Evolutionary conservation across 2,797 vertebrate genomes (phyloP), one percentile per base, ranked within the genome.

Genomic region (Enteromius thamalakanensis): DNA sequence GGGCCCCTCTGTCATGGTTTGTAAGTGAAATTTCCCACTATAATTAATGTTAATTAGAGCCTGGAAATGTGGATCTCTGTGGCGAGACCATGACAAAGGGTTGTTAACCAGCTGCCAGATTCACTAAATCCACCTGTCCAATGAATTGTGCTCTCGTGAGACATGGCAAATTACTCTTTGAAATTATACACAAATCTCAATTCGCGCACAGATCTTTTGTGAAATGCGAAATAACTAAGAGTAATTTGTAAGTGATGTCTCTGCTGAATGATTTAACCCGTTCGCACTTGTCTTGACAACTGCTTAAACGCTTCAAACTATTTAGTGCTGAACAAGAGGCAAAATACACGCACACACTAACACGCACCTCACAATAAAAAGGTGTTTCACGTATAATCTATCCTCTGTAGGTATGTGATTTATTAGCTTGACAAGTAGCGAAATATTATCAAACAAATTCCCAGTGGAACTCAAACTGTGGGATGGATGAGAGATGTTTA

Each of bases 41-140:
- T 94, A 94, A 95, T 95, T 94, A 94, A 95, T 94, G 93, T 91
- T 92, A 91, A 94, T 95, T 94, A 94, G 91, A 94, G 92, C 90
- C 93, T 93, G 91, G 92, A 93, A 92, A 93, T 93, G 94, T 93
- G 93, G 91, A 89, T 91, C 94, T 91, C 83, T 87, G 90, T 93
- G 93, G 93, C 93, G 90, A 90, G 90, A 93, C 93, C 93, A 90
- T 95, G 92, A 95, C 94, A 94, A 94, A 95, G 93, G 93, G 91
- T 92, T 94, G 92, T 94, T 95, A 94, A 94, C 94, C 93, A 94
- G 94, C 92, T 95, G 94, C 93, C 94, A 94, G 90, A 91, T 93
- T 92, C 93, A 93, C 93, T 94, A 94, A 94, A 93, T 93, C 93
- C 92, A 94, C 93, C 94, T 95, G 93, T 94, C 93, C 78, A 29